Evolutionary conservation across 2,888 invertebrate species (phyloP).

Genomic region (Latrodectus hesperus): DNA sequence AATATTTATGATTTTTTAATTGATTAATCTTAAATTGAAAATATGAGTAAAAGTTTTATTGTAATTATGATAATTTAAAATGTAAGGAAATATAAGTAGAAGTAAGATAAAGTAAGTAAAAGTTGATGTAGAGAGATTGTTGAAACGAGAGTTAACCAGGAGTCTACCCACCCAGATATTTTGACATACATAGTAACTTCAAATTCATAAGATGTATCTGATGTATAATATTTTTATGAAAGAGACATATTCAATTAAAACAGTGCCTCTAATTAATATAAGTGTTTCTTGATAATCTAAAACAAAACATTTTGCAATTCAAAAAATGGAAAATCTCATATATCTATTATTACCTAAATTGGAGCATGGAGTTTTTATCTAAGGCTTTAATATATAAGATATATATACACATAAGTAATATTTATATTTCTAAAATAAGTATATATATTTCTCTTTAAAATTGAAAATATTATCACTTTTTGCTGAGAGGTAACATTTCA

Average conservation of each 20-base stretch:
- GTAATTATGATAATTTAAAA: too few relatives aligned
- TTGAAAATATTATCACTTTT: too few relatives aligned
- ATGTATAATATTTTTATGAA: slow-evolving; percentile 48
- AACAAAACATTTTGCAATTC: neutral
- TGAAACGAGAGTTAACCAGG: slow-evolving; percentile 20
- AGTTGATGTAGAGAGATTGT: neutral
- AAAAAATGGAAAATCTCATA: neutral
- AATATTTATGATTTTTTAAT: too few relatives aligned
- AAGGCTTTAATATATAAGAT: neutral
- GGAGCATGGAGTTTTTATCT: neutral
- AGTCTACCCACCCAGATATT: slow-evolving; percentile 34
- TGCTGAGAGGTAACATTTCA: neutral
- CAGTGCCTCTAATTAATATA: slow-evolving; percentile 32
- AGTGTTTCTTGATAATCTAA: neutral
- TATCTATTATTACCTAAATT: neutral
- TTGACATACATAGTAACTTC: slow-evolving; percentile 17
- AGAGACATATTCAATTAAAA: slow-evolving; percentile 21
- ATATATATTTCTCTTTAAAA: too few relatives aligned
- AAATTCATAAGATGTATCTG: neutral
- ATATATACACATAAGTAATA: neutral
- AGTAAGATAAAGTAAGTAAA: neutral
- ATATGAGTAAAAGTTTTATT: too few relatives aligned
- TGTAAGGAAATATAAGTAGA: too few relatives aligned
- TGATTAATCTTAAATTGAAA: too few relatives aligned
- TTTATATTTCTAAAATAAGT: neutral